A percentile compares a stretch with the other conserved stretches of the same genome.
Conservation (phyloP, 1,140 invertebrate genomes). For the Macrocentrus cingulum region DNA sequence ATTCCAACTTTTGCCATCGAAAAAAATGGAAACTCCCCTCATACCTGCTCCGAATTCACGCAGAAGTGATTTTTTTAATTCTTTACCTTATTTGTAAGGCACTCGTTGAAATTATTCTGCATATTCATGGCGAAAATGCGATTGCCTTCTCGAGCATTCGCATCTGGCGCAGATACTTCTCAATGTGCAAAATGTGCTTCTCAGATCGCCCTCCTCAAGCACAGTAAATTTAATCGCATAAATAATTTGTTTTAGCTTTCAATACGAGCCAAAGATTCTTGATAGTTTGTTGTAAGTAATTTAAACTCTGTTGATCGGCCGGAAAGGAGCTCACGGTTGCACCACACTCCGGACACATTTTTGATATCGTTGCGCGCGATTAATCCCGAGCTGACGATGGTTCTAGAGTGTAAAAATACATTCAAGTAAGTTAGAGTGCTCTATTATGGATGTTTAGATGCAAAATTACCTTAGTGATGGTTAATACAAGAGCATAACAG, state of each 20-base stretch:
- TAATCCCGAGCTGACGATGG: slow-evolving; percentile 89
- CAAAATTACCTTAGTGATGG: slow-evolving; percentile 93
- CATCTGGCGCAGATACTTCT: slow-evolving; percentile 79
- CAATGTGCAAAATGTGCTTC: slow-evolving; percentile 80
- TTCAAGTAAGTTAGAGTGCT: background rate
- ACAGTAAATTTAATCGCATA: background rate
- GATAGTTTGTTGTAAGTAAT: slow-evolving; percentile 90
- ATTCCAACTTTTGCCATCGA: too few species aligned
- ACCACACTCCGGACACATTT: slow-evolving; percentile 98
- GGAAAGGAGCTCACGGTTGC: slow-evolving; percentile 97
- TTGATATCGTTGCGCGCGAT: slow-evolving; percentile 92
- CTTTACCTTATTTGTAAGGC: slow-evolving; percentile 86
- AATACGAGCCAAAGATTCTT: too few species aligned
- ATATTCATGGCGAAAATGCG: slow-evolving; percentile 87
- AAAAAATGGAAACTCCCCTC: slow-evolving; percentile 33
- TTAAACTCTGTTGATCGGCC: slow-evolving; percentile 83
- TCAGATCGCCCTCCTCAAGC: slow-evolving; percentile 73
- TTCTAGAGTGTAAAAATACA: slow-evolving; percentile 66
- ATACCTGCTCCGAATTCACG: background rate
- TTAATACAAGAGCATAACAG: slow-evolving; percentile 94
- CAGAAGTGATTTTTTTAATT: slow-evolving; percentile 6
- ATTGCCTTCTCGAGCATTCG: slow-evolving; percentile 89
- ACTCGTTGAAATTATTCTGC: slow-evolving; percentile 85
- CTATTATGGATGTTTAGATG: background rate
- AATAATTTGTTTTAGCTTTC: too few species aligned